Base-by-base conservation (phyloP, 1,140 invertebrate species). In the Eciton burchellii region DNA sequence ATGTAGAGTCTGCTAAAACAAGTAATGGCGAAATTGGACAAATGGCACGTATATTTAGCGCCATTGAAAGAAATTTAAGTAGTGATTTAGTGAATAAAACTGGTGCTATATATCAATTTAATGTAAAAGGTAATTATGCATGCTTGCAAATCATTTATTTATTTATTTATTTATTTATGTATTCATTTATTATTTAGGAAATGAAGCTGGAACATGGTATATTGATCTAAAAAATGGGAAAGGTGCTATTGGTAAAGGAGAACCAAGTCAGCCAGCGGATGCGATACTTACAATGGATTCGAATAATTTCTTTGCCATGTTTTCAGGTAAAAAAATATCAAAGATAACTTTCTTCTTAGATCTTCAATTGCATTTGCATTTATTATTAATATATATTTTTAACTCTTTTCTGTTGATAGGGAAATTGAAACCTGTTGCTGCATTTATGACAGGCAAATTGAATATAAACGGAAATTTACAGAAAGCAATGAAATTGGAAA, bases 381-480 rank as follows among this genome's bases (percentile, higher is more conserved):
- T 71, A 29, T 47, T n/a, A n/a, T 60, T 49, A 14, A 83, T 74
- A 63, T 45, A 47, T 45, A 35, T 35, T 70, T 35, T 35, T 35
- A 54, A 54, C 68, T 81, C 47, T 11, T n/a, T 24, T 29, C 41
- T 71, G 26, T 68, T 26, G 81, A 82, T 90, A 96, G 97, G 98
- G 41, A 97, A 98, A 94, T 88, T 99, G 81, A 99, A 99, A 92
- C 96, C 99, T 11, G 96, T 98, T 0, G 96, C 96, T 26, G 98
- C 99, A 11, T 99, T 99, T 92, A 99, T 99, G 98, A 96, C 96
- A 90, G 99, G 99, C 41, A 99, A 99, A 94, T 94, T 99, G 59
- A 99, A 99, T 94, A 98, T 99, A 79, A 96, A 95, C 86, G 99
- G 99, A 0, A 98, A 99, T 91, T 95, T 99, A 90, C 97, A 97